phyloP scores from a whole-genome alignment of 1,140 invertebrate genomes.

The Pinna nobilis region DNA sequence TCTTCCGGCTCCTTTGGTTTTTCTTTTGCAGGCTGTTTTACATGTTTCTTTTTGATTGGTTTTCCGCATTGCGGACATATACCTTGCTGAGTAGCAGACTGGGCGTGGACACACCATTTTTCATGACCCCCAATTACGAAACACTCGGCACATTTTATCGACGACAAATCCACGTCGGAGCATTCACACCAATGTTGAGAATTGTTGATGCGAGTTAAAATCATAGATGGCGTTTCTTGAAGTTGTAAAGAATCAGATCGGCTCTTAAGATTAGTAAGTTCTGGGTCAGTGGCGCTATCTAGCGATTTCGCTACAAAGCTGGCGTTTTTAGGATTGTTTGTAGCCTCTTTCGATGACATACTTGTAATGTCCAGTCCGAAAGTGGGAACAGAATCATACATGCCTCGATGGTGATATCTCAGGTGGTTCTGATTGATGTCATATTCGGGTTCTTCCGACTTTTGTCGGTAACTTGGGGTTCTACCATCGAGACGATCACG shows the following conservation, averaged over 20 bases:
- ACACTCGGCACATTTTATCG: conserved; percentile 28
- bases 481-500: conserved; percentile 8
- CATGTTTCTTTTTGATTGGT: conserved; percentile 27
- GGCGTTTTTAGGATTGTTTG: neutral
- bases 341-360: neutral
- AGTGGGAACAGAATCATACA: conserved; percentile 21
- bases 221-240: conserved; percentile 11
- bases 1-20: neutral
- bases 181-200: conserved; percentile 24
- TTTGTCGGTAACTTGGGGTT: neutral
- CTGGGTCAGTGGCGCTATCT: neutral
- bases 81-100: conserved; percentile 18
- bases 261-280: neutral
- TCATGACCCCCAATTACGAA: conserved; percentile 27
- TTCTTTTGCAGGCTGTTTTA: neutral
- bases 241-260: conserved; percentile 1
- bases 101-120: conserved; percentile 33
- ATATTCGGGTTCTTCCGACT: neutral
- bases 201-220: conserved; percentile 6
- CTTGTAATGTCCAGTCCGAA: conserved; percentile 1
- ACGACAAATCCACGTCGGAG: conserved; percentile 22
- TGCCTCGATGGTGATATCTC: conserved; percentile 26
- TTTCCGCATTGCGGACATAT: conserved; percentile 35
- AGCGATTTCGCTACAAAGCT: conserved; percentile 15
- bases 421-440: conserved; percentile 4